A percentile compares a stretch with the other conserved stretches of the same genome.
Conservation (phyloP, 37 sponge, comb jelly and placozoan species). For the Agelas oroides region DNA sequence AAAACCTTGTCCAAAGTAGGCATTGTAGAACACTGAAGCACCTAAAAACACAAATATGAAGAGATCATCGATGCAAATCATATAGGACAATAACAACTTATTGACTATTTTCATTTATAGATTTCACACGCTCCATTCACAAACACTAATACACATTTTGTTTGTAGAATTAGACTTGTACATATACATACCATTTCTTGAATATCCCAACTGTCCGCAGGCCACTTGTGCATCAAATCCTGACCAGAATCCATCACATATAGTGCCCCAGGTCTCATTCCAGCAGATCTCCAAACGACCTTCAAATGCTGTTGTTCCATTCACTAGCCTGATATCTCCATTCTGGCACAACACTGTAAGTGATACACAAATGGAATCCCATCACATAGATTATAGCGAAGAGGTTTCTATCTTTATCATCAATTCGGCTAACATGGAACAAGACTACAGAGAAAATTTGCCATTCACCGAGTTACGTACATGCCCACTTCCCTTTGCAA, state of each 20-base stretch:
- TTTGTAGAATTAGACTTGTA: background rate
- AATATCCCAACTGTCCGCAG: constrained; percentile 41
- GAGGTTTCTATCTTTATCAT: no score
- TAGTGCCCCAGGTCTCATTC: constrained; percentile 21
- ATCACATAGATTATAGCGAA: no score
- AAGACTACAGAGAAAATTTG: no score
- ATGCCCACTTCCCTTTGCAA: no score
- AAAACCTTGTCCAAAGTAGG: background rate
- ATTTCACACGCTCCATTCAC: background rate
- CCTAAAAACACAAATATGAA: background rate
- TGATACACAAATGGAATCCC: no score
- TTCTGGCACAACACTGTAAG: background rate
- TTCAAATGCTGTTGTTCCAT: constrained; percentile 1
- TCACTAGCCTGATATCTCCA: constrained; percentile 6
- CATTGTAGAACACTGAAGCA: background rate
- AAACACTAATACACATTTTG: background rate
- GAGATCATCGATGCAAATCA: no score
- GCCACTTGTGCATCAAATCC: constrained; percentile 22
- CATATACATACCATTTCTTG: background rate
- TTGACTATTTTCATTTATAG: background rate
- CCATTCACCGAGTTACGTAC: no score
- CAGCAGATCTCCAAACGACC: constrained; percentile 30
- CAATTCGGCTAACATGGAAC: no score
- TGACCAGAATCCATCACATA: constrained; percentile 23
- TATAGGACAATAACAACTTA: background rate